Conservation (phyloP, 2,888 invertebrate genomes). For the Drosophila fungiperda region DNA sequence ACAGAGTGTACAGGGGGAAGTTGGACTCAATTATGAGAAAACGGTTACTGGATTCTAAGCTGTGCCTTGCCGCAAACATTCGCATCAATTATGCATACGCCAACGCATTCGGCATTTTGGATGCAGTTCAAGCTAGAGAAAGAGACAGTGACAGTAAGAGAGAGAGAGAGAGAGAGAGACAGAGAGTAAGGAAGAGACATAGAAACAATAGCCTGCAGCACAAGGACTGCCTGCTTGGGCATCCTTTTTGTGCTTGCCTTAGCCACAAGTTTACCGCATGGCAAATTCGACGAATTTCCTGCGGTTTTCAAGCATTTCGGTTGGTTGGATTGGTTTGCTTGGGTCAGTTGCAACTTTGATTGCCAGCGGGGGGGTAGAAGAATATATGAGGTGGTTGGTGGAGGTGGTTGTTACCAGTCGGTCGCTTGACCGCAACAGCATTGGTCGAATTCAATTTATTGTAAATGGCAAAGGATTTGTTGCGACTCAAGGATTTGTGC, state of each 20-base stretch:
- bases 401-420: background rate
- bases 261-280: constrained; percentile 72
- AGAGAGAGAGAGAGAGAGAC: background rate
- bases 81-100: constrained; percentile 82
- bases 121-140: constrained; percentile 26
- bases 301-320: constrained; percentile 75
- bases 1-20: constrained; percentile 9
- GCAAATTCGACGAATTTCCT: constrained; percentile 81
- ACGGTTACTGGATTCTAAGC: constrained; percentile 63
- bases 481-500: constrained; percentile 42
- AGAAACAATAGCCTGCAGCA: constrained; percentile 55
- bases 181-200: constrained; percentile 1
- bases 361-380: constrained; percentile 12
- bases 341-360: constrained; percentile 66
- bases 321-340: constrained; percentile 47
- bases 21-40: constrained; percentile 77
- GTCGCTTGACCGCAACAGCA: constrained; percentile 70
- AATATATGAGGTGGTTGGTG: background rate
- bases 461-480: constrained; percentile 76
- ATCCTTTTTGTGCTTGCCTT: constrained; percentile 63
- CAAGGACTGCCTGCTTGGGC: constrained; percentile 54
- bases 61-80: constrained; percentile 71
- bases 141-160: constrained; percentile 11
- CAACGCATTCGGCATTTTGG: constrained; percentile 62
- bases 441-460: constrained; percentile 80